Base-by-base conservation (phyloP, 2,113 vertebrate genomes). In the Anoura caudifer region DNA sequence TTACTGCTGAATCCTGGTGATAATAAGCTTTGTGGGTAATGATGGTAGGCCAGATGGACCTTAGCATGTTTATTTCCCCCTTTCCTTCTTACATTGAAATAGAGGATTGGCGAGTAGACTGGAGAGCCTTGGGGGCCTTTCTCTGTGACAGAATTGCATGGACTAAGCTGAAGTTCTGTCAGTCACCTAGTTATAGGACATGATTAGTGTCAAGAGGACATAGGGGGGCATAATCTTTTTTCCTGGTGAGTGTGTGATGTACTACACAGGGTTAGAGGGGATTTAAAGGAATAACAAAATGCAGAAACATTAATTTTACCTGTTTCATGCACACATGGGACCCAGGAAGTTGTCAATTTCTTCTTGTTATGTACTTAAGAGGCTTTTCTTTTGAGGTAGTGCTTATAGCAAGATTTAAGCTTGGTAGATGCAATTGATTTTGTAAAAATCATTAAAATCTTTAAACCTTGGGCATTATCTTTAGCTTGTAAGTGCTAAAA, bases 381-480 rank as follows among this genome's bases (percentile, higher is more conserved):
- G 19, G 10, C 38, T 95, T 95, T 92, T 92, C 31, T 95, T 87
- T 72, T 76, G 31, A 14, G 24, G 8, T 70, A 70, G 72, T 91
- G 89, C 43, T 92, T 90, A 87, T 31, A 59, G 43, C 31, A 82
- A n/a, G 36, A 97, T 84, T 97, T 95, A 95, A 81, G 38, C 38
- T 63, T 45, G 43, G 65, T 93, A 15, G 9, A 86, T 96, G 33
- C 52, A 85, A 86, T 90, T 77, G 91, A 88, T 72, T 97, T 96
- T 79, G 83, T 20, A 77, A 93, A 94, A 73, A 13, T 76, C 33
- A 31, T 90, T 95, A 59, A 22, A 67, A 33, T 69, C 54, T 91
- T 82, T 88, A 87, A 95, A 87, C 17, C 69, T 26, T 41, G 15
- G 43, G 14, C 33, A 38, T 91, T 88, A 41, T 94, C 33, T 33